Evolutionary conservation across 2,113 vertebrate genomes (phyloP), one percentile per base, ranked within the genome.

Genomic region (Alethe castanea): DNA sequence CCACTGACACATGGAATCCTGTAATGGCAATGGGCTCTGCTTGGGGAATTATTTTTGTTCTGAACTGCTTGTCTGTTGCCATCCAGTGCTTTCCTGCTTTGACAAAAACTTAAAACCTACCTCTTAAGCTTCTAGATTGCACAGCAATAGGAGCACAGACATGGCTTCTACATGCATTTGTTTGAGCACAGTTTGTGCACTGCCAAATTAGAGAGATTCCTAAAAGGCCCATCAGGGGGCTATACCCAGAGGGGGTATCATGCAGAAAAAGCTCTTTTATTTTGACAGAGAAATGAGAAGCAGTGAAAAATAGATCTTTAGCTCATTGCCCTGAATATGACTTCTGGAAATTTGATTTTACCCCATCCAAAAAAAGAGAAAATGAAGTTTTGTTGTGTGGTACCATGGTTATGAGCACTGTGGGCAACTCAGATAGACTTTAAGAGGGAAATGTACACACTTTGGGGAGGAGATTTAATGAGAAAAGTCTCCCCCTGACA

Each of bases 131-230:
- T 89, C 73, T 45, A 8, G 26, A 69, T 65, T 44, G 52, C 52
- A 42, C 35, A 60, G 90, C 52, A 56, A 44, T 6, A 60, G 59
- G 33, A 74, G 52, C 52, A 67, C 35, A 78, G 84, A 65, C 12
- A 2, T n/a, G 31, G 17, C 47, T 85, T 84, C 81, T 48, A 35
- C 0, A 0, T 42, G 44, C 12, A 6, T 95, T 73, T 85, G n/a
- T 74, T 45, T 53, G 54, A 94, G 45, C 80, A 42, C n/a, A 29
- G 60, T 78, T 88, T 91, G 73, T 92, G 76, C 33, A 14, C 72
- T 94, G 73, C 40, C 84, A 92, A 93, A 95, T 95, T 76, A 92
- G 76, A 92, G 69, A 86, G 70, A 81, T 89, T 94, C 81, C 65
- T 86, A 64, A 92, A 95, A 71, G 57, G 52, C 69, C 28, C 83